These are phyloP conservation scores for Myodes glareolus DNA, from an alignment of 2,113 vertebrate genomes.

Conservation along the genomic window DNA sequence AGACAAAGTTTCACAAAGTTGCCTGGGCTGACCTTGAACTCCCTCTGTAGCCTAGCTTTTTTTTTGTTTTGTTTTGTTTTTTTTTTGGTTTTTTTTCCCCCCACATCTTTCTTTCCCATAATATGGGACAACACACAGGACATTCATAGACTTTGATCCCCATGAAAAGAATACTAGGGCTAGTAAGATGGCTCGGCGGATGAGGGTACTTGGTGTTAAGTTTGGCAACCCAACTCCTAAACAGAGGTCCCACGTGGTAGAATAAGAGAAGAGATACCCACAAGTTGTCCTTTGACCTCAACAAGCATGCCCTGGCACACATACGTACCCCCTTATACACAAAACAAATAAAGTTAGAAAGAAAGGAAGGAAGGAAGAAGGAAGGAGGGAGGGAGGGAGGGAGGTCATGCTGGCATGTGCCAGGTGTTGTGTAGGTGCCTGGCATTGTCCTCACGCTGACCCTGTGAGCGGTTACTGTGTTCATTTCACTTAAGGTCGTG, in stretches of 20 bases:
- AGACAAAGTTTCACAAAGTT: background rate
- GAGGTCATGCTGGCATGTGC: background rate
- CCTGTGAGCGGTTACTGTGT: background rate
- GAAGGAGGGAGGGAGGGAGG: background rate
- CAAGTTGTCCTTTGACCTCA: background rate
- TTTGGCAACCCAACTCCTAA: background rate
- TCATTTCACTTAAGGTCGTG: background rate
- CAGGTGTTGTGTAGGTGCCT: background rate
- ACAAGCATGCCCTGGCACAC: background rate
- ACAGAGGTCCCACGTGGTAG: background rate
- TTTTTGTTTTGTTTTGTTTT: too few relatives aligned
- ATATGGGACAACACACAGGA: background rate
- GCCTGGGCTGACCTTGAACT: background rate
- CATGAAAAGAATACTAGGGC: background rate
- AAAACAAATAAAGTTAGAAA: background rate
- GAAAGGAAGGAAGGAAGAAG: background rate
- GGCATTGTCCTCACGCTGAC: background rate
- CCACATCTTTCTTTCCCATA: background rate
- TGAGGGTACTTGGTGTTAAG: background rate
- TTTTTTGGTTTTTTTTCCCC: fast-evolving
- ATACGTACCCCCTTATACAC: background rate
- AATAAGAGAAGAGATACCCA: background rate
- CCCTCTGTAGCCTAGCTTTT: background rate
- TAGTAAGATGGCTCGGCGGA: background rate
- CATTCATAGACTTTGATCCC: background rate